These are phyloP conservation scores for Psix sp. DNA, from an alignment of 1,140 invertebrate genomes.

Conservation along the genomic window DNA sequence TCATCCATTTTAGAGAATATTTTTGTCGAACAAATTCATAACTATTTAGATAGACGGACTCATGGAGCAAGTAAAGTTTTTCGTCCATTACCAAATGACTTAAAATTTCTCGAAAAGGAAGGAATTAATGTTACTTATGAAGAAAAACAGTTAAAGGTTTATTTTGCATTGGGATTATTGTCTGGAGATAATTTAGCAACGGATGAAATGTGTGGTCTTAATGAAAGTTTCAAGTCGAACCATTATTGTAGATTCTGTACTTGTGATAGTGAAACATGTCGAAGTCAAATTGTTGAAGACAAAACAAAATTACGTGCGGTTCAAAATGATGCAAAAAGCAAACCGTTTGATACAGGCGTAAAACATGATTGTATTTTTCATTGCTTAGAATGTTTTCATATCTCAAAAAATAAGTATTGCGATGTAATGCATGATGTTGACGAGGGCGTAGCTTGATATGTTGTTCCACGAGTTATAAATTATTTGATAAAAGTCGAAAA, in stretches of 20 bases:
- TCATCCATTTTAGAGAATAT: conserved; percentile 62
- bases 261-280: conserved; percentile 2
- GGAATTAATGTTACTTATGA: not conserved
- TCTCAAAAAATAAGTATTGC: conserved; percentile 23
- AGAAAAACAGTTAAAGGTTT: not conserved
- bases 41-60: conserved; percentile 14
- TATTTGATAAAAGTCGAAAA: conserved; percentile 25
- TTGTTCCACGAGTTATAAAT: conserved; percentile 35
- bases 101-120: conserved; percentile 4
- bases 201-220: conserved; percentile 7
- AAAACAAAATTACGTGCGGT: conserved; percentile 1
- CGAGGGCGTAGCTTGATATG: conserved; percentile 41
- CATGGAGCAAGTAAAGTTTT: conserved; percentile 15
- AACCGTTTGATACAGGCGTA: conserved; percentile 4
- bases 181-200: conserved; percentile 9
- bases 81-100: conserved; percentile 16
- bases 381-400: conserved; percentile 24
- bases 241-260: conserved; percentile 13
- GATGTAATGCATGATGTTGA: conserved; percentile 49
- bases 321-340: not conserved
- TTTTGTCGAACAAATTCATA: conserved; percentile 61
- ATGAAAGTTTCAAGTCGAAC: conserved; percentile 10
- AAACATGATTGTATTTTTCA: conserved; percentile 27
- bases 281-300: not conserved
- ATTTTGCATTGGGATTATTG: not conserved